Conservation (phyloP, 1,140 invertebrate genomes). For the Calephelis nemesis region DNA sequence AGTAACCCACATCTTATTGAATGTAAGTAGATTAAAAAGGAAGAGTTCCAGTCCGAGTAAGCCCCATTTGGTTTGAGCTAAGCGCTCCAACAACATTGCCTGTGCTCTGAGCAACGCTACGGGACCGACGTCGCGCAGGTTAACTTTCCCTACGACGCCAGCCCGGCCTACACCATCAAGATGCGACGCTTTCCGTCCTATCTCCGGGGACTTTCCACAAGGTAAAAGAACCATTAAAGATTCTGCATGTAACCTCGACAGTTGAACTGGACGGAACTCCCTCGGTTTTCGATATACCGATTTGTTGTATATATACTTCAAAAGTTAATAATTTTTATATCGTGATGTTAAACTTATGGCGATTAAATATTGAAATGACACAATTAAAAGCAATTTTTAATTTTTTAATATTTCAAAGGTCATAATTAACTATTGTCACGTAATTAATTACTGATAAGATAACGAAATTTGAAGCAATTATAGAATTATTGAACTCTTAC, state of each 20-base stretch:
- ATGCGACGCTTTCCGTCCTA: conserved; percentile 67
- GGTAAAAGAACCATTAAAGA: conserved; percentile 51
- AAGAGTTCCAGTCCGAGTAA: conserved; percentile 65
- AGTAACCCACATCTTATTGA: too few relatives aligned
- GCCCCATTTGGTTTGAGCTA: conserved; percentile 70
- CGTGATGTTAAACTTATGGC: conserved; percentile 41
- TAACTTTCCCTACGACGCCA: conserved; percentile 54
- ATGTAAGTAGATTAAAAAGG: conserved; percentile 27
- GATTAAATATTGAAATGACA: background rate
- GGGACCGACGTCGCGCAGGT: conserved; percentile 47
- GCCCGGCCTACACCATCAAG: conserved; percentile 50
- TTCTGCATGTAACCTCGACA: conserved; percentile 64
- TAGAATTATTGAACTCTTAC: background rate
- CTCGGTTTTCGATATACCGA: background rate
- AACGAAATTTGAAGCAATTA: background rate
- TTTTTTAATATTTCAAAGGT: background rate
- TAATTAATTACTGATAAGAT: background rate
- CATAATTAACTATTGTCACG: background rate
- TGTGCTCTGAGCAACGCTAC: conserved; percentile 74
- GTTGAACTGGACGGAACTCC: conserved; percentile 63
- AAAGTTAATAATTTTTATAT: conserved; percentile 40
- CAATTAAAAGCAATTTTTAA: background rate
- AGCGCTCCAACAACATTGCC: conserved; percentile 54
- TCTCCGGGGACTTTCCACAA: conserved; percentile 77
- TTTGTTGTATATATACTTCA: conserved; percentile 37